Evolutionary conservation across 2,113 vertebrate genomes (phyloP).

Genomic region (Anser brachyrhynchus): DNA sequence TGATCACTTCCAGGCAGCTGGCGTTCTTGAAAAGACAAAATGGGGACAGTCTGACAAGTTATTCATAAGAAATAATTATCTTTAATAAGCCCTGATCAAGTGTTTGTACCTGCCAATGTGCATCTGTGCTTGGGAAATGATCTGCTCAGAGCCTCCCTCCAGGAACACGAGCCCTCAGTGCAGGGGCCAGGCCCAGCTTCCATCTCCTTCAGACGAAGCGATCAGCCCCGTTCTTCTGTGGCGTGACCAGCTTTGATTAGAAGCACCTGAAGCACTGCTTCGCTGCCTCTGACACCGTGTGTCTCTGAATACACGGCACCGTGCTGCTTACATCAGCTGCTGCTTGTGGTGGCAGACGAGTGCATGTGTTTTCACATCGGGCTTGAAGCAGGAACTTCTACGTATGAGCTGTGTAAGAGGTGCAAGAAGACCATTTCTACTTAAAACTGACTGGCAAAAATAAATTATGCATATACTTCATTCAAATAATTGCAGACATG

Average conservation of each 20-base stretch:
- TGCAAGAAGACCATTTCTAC: neutral
- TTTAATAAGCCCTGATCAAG: fast-evolving
- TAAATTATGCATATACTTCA: neutral
- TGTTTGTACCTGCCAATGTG: neutral
- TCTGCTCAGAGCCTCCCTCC: neutral
- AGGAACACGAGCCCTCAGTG: fast-evolving
- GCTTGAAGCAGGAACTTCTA: neutral
- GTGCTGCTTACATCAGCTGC: neutral
- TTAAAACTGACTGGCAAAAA: neutral
- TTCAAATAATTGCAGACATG: neutral
- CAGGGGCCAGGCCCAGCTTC: neutral
- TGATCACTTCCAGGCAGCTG: neutral
- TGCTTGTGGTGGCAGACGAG: neutral
- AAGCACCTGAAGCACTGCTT: neutral
- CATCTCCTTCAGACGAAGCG: neutral
- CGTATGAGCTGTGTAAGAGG: neutral
- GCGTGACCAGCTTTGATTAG: neutral
- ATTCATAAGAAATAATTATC: neutral
- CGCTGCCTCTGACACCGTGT: neutral
- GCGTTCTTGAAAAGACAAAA: neutral
- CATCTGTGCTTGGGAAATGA: no score
- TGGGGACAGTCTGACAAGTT: no score
- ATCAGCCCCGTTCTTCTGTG: neutral
- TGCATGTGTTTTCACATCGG: neutral
- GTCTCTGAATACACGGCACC: neutral